phyloP scores from a whole-genome alignment of 2,888 invertebrate species.

The Caenorhabditis japonica region DNA sequence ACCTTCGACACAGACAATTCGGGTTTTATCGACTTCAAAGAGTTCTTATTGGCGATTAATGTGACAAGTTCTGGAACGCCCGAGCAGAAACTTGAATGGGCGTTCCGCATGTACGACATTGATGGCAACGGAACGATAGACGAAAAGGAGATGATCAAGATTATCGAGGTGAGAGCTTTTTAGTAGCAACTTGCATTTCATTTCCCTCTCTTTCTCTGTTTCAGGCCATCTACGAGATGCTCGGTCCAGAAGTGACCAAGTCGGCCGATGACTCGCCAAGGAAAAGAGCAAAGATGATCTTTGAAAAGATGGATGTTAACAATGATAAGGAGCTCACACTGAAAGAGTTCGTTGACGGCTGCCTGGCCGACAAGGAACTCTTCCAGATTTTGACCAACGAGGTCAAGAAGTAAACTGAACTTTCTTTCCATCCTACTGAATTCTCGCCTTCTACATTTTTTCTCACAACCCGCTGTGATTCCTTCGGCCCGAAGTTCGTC shows the following conservation, averaged over 20 bases:
- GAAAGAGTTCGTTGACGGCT: slow-evolving; percentile 82
- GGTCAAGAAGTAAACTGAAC: slow-evolving; percentile 70
- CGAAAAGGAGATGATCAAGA: slow-evolving; percentile 98
- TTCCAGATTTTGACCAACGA: slow-evolving; percentile 78
- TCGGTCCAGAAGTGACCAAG: slow-evolving; percentile 94
- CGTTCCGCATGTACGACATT: slow-evolving; percentile 98
- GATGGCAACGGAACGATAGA: slow-evolving; percentile 98
- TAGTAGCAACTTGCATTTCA: background rate
- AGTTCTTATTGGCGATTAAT: slow-evolving; percentile 96
- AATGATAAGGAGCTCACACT: slow-evolving; percentile 88
- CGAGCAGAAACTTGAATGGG: slow-evolving; percentile 98
- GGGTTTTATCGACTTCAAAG: slow-evolving; percentile 88
- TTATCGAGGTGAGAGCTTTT: slow-evolving; percentile 87
- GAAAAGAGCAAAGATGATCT: slow-evolving; percentile 97
- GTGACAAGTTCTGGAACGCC: slow-evolving; percentile 97
- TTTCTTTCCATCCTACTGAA: background rate
- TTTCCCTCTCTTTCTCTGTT: slow-evolving; percentile 14
- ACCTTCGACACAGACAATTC: slow-evolving; percentile 87
- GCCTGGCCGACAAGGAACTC: slow-evolving; percentile 77
- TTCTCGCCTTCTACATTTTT: slow-evolving; percentile 6
- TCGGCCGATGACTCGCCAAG: slow-evolving; percentile 93
- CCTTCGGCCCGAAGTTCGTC: slow-evolving; percentile 31
- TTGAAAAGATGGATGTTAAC: slow-evolving; percentile 99
- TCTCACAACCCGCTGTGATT: slow-evolving; percentile 51
- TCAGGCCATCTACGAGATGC: slow-evolving; percentile 99